These are phyloP conservation scores for Babylonia areolata DNA, from an alignment of 1,140 invertebrate genomes.

Conservation along the genomic window DNA sequence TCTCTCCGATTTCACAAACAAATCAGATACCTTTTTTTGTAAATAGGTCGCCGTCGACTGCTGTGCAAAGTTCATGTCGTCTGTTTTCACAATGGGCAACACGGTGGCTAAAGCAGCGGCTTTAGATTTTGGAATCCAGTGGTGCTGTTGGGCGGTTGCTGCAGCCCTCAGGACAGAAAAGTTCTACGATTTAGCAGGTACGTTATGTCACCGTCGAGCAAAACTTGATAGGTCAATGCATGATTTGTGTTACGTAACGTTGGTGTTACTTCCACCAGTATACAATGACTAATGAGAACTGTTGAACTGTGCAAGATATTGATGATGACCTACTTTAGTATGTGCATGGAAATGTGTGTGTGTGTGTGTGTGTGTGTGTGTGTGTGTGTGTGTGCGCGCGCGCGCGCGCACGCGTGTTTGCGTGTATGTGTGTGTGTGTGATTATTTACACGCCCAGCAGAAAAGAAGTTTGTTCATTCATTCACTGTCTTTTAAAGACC, in stretches of 20 bases:
- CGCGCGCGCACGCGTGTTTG: neutral
- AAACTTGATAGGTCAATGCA: no score
- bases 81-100: constrained; percentile 55
- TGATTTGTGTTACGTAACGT: no score
- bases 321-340: neutral
- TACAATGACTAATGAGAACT: no score
- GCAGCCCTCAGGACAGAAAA: constrained; percentile 75
- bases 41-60: neutral
- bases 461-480: no score
- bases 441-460: neutral
- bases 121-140: constrained; percentile 75
- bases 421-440: neutral
- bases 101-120: constrained; percentile 62
- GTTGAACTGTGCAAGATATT: no score
- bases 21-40: neutral
- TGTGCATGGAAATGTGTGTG: neutral
- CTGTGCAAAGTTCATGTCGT: neutral
- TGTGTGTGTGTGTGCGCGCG: neutral
- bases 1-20: neutral
- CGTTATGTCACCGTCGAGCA: no score
- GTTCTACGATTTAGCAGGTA: constrained; percentile 77
- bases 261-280: no score
- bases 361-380: neutral
- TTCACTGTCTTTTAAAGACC: no score
- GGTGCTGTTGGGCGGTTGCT: constrained; percentile 70